These are phyloP conservation scores for Xiphophorus couchianus DNA, from an alignment of 2,113 vertebrate genomes.

Conservation along the genomic window DNA sequence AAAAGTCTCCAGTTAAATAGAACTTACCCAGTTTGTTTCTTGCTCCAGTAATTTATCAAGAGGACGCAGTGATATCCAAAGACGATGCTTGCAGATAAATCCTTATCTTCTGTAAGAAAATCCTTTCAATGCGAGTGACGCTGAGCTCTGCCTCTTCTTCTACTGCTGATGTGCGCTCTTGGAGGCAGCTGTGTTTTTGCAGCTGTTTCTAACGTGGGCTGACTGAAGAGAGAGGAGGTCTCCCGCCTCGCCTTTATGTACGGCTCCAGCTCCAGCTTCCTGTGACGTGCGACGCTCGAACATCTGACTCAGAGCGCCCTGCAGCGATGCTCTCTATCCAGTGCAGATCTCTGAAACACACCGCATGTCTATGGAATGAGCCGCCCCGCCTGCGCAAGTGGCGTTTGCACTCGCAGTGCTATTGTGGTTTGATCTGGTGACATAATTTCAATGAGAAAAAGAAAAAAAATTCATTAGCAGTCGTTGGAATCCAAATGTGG, in stretches of 20 bases:
- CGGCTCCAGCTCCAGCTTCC: slow-evolving; percentile 56
- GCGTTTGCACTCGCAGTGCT: neutral
- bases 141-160: slow-evolving; percentile 9
- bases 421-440: slow-evolving; percentile 11
- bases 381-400: slow-evolving; percentile 3
- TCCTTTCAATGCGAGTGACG: neutral
- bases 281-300: slow-evolving; percentile 51
- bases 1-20: neutral
- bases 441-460: neutral
- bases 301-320: slow-evolving; percentile 25
- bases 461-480: too few relatives aligned
- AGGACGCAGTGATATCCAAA: slow-evolving; percentile 2
- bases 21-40: slow-evolving; percentile 38
- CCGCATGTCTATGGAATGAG: slow-evolving; percentile 41
- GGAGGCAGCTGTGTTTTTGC: slow-evolving; percentile 43
- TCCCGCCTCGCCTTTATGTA: slow-evolving; percentile 46
- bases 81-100: slow-evolving; percentile 2
- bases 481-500: neutral
- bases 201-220: slow-evolving; percentile 44
- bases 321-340: neutral
- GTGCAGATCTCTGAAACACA: neutral
- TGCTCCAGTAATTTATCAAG: neutral
- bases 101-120: neutral
- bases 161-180: neutral
- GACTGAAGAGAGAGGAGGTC: slow-evolving; percentile 26